These are phyloP conservation scores for Heterodera carotae DNA, from an alignment of 1,140 invertebrate genomes.

Conservation along the genomic window DNA sequence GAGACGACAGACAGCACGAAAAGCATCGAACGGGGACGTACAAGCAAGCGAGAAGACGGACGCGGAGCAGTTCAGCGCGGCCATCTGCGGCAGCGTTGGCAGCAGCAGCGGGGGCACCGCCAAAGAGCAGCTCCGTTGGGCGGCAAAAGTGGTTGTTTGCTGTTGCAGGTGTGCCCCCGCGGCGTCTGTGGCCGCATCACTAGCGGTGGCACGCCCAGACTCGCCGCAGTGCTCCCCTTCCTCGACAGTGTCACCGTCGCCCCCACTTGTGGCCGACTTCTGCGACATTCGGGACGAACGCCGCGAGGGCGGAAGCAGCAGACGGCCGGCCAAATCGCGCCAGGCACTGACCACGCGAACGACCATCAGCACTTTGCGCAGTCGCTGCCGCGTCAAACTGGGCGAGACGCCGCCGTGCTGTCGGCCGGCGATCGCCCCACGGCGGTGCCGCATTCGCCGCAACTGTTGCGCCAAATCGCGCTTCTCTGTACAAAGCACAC, in stretches of 20 bases:
- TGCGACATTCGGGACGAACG: slow-evolving; percentile 29
- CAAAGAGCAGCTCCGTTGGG: slow-evolving; percentile 9
- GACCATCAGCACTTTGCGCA: slow-evolving; percentile 61
- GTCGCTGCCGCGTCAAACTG: slow-evolving; percentile 54
- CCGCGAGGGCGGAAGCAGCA: slow-evolving; percentile 37
- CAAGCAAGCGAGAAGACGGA: slow-evolving; percentile 21
- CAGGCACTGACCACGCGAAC: slow-evolving; percentile 59
- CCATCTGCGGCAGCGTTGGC: slow-evolving; percentile 12
- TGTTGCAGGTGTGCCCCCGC: neutral
- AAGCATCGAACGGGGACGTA: neutral
- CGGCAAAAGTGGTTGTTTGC: too few species aligned
- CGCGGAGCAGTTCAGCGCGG: neutral
- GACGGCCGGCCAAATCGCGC: slow-evolving; percentile 42
- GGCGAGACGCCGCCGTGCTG: slow-evolving; percentile 9
- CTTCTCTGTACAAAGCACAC: slow-evolving; percentile 14
- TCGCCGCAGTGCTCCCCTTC: neutral
- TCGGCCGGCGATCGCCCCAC: slow-evolving; percentile 44
- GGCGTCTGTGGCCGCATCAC: neutral
- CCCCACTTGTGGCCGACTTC: slow-evolving; percentile 9
- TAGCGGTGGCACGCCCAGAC: too few species aligned
- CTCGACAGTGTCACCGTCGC: slow-evolving; percentile 3
- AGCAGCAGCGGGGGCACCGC: slow-evolving; percentile 19
- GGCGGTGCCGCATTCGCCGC: slow-evolving; percentile 42
- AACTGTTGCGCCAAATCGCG: slow-evolving; percentile 26
- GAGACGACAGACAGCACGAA: neutral